phyloP scores from a whole-genome alignment of 1,140 invertebrate genomes.

The Psilanteris sp. region DNA sequence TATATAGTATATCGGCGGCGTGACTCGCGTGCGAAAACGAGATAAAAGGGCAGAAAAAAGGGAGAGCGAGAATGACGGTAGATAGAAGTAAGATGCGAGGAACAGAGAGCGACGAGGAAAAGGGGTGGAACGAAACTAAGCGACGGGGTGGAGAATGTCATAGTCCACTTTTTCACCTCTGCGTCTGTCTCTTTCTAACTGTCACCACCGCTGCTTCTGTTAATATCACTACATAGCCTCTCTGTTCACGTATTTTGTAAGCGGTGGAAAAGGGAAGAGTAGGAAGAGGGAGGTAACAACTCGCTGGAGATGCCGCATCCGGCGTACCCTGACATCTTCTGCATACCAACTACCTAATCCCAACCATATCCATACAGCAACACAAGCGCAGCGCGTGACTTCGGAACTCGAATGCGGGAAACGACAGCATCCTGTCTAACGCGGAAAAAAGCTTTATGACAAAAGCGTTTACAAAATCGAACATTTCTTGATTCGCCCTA shows the following conservation, averaged over 20 bases:
- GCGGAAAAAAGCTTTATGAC: slow-evolving; percentile 64
- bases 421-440: slow-evolving; percentile 52
- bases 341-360: slow-evolving; percentile 76
- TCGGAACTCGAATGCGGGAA: slow-evolving; percentile 65
- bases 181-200: slow-evolving; percentile 52
- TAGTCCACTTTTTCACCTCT: slow-evolving; percentile 55
- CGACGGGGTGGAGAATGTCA: slow-evolving; percentile 49
- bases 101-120: slow-evolving; percentile 18
- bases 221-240: slow-evolving; percentile 38
- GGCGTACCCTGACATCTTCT: slow-evolving; percentile 69
- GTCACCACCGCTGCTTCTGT: slow-evolving; percentile 53
- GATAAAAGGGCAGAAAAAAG: slow-evolving; percentile 7
- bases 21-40: slow-evolving; percentile 30
- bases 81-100: slow-evolving; percentile 22
- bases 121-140: slow-evolving; percentile 61
- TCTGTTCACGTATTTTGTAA: slow-evolving; percentile 49
- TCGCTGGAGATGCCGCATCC: slow-evolving; percentile 76
- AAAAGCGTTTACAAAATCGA: slow-evolving; percentile 68
- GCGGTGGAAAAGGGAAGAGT: slow-evolving; percentile 49
- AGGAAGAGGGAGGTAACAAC: slow-evolving; percentile 70
- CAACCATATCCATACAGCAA: slow-evolving; percentile 66
- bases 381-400: slow-evolving; percentile 67
- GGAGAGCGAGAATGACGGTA: slow-evolving; percentile 7
- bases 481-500: slow-evolving; percentile 58
- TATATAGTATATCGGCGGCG: slow-evolving; percentile 24